Conservation (phyloP, 2,888 invertebrate genomes). For the Dorcus hopei region DNA sequence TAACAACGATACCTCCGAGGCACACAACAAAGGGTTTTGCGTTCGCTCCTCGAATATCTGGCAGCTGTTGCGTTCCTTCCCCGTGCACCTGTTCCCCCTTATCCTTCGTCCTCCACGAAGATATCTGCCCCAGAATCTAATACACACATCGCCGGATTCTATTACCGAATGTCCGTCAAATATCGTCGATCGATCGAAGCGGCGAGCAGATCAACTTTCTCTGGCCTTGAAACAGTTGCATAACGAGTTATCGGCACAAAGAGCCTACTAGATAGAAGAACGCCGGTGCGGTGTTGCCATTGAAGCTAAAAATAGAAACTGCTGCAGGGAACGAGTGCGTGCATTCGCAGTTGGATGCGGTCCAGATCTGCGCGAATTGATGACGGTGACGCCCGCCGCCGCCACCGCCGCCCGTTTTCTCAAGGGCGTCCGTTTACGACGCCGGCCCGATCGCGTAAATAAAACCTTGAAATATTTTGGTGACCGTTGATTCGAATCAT, state of each 20-base stretch:
- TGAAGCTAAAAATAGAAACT: constrained; percentile 37
- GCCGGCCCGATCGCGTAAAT: background rate
- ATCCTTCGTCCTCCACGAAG: no score
- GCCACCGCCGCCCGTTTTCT: background rate
- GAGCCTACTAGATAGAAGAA: constrained; percentile 13
- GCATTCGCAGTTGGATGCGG: constrained; percentile 1
- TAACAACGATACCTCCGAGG: no score
- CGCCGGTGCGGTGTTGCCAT: constrained; percentile 24
- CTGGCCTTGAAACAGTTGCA: constrained; percentile 44
- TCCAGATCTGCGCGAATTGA: background rate
- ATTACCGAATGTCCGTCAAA: constrained; percentile 4
- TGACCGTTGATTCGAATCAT: background rate
- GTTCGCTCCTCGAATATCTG: no score
- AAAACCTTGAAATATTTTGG: constrained; percentile 1
- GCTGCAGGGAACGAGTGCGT: background rate
- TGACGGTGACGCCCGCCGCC: background rate
- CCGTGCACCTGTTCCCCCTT: no score
- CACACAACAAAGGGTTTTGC: no score
- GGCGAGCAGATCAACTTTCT: constrained; percentile 38
- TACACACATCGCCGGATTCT: background rate
- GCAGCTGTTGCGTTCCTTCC: no score
- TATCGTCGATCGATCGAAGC: constrained; percentile 1
- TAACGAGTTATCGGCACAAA: constrained; percentile 36
- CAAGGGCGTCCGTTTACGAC: constrained; percentile 1
- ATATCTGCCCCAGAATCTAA: background rate